phyloP scores from a whole-genome alignment of 2,797 vertebrate species.

The Cichlasoma orientale region DNA sequence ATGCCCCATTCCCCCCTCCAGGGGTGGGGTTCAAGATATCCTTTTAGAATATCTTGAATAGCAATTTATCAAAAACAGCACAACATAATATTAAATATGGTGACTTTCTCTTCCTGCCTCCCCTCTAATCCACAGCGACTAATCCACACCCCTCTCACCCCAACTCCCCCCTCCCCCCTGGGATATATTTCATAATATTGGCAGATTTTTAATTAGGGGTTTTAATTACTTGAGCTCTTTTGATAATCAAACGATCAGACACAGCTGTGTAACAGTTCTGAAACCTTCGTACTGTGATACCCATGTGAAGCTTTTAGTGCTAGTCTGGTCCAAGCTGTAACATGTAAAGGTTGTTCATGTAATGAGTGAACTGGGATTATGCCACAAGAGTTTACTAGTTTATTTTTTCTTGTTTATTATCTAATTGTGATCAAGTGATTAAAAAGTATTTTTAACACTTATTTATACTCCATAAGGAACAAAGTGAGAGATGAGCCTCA shows the following conservation, averaged over 20 bases:
- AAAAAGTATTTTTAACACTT: neutral
- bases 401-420: neutral
- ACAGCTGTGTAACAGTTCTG: neutral
- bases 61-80: neutral
- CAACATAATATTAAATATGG: neutral
- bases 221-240: neutral
- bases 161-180: neutral
- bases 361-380: neutral
- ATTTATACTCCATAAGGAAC: neutral
- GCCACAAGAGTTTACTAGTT: neutral
- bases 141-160: neutral
- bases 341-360: no score
- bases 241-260: neutral
- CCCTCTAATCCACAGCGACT: rapidly evolving
- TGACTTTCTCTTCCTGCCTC: neutral
- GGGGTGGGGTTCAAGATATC: neutral
- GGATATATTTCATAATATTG: neutral
- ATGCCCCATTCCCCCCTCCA: no score
- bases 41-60: neutral
- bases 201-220: neutral
- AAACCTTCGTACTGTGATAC: neutral
- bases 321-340: no score
- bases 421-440: neutral
- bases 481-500: neutral
- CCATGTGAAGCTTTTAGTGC: no score